Evolutionary conservation across 2,113 vertebrate genomes (phyloP).

Genomic region (Alethe castanea): DNA sequence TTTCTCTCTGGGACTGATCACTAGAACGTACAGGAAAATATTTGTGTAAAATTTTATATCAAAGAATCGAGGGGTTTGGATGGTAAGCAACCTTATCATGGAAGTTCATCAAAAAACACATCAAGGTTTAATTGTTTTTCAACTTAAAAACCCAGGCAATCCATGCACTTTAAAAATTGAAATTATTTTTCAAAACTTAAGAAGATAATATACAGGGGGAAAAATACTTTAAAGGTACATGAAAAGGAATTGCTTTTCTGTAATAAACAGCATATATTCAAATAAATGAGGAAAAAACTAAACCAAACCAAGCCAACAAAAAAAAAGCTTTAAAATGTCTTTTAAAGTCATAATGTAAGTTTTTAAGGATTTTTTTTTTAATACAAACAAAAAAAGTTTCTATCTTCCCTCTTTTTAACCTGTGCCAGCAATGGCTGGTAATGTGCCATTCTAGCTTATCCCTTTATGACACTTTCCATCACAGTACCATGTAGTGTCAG

Average conservation of each 20-base stretch:
- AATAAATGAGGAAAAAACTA: background rate
- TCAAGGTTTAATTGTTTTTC: conserved; percentile 1
- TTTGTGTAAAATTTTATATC: background rate
- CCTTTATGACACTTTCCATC: background rate
- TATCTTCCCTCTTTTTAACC: background rate
- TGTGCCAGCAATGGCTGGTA: background rate
- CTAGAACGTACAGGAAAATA: background rate
- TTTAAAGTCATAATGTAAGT: background rate
- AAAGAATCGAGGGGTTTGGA: background rate
- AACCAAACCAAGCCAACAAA: too few species aligned
- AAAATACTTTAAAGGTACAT: background rate
- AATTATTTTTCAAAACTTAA: conserved; percentile 13
- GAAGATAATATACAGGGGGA: background rate
- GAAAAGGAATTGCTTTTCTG: background rate
- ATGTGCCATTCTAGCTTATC: background rate
- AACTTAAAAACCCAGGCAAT: background rate
- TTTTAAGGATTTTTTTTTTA: background rate
- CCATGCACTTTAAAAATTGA: background rate
- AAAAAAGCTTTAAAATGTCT: background rate
- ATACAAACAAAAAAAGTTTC: background rate
- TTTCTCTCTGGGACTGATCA: background rate
- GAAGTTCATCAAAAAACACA: background rate
- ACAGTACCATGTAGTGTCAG: background rate
- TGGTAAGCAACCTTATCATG: background rate
- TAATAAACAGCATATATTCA: background rate